phyloP scores from a whole-genome alignment of 2,797 vertebrate species.

The Bovichtus variegatus region DNA sequence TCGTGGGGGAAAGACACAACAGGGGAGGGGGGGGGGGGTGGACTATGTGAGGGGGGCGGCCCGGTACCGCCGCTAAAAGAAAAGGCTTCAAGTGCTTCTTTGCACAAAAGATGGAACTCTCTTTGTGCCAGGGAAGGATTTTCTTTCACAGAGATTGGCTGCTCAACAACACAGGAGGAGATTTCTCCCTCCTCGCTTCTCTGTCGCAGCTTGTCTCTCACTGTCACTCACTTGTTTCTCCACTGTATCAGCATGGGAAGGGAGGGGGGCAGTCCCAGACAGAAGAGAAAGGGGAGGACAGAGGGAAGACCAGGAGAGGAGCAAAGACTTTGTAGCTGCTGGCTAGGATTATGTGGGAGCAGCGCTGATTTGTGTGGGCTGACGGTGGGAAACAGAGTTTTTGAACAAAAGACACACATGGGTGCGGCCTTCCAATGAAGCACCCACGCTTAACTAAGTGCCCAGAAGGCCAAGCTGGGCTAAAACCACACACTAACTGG shows the following conservation, averaged over 20 bases:
- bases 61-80: slow-evolving; percentile 48
- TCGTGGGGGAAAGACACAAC: slow-evolving; percentile 34
- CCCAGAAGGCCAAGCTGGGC: slow-evolving; percentile 30
- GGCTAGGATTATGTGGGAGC: slow-evolving; percentile 48
- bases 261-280: slow-evolving; percentile 16
- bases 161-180: slow-evolving; percentile 47
- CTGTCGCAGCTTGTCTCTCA: slow-evolving; percentile 59
- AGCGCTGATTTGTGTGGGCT: slow-evolving; percentile 52
- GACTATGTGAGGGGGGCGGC: slow-evolving; percentile 39
- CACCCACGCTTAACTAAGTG: slow-evolving; percentile 41
- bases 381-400: slow-evolving; percentile 21
- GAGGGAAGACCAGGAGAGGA: slow-evolving; percentile 22
- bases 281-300: slow-evolving; percentile 18
- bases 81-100: slow-evolving; percentile 77
- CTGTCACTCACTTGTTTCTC: slow-evolving; percentile 58
- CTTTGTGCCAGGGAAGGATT: slow-evolving; percentile 73
- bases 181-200: slow-evolving; percentile 45
- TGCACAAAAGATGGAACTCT: slow-evolving; percentile 82
- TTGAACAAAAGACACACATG: slow-evolving; percentile 62
- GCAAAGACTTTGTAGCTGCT: slow-evolving; percentile 33
- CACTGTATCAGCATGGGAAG: slow-evolving; percentile 25
- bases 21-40: too few species aligned
- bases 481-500: slow-evolving; percentile 35
- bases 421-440: slow-evolving; percentile 59
- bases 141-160: slow-evolving; percentile 69